phyloP scores from a whole-genome alignment of 2,797 vertebrate species.

The Phylloscopus collybita region DNA sequence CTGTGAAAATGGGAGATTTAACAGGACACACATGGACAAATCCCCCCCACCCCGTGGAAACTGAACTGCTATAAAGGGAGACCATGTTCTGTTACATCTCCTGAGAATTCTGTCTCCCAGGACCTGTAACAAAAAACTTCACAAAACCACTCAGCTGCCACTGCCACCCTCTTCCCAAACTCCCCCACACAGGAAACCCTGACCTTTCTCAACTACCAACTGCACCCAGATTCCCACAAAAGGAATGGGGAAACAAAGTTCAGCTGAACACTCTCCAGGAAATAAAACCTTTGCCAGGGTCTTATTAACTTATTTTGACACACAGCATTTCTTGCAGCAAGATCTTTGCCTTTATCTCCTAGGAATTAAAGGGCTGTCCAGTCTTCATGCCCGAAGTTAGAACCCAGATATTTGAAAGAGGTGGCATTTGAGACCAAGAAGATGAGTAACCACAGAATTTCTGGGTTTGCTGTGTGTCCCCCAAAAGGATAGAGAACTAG shows the following conservation, averaged over 20 bases:
- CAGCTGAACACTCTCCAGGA: background rate
- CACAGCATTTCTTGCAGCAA: background rate
- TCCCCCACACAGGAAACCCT: background rate
- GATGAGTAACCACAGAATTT: background rate
- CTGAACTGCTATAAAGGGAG: background rate
- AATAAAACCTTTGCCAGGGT: background rate
- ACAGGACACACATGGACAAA: background rate
- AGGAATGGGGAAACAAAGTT: background rate
- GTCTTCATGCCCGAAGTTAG: background rate
- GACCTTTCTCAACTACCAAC: background rate
- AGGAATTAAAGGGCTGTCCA: background rate
- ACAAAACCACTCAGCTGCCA: background rate
- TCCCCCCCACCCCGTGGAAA: background rate
- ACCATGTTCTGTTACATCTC: background rate
- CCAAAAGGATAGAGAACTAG: background rate
- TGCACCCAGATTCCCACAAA: background rate
- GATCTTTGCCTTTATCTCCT: background rate
- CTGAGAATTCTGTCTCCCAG: background rate
- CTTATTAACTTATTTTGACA: background rate
- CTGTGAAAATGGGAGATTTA: background rate
- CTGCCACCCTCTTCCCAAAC: background rate
- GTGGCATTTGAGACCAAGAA: background rate
- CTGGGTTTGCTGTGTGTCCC: accelerated
- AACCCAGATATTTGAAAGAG: background rate
- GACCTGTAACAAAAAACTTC: background rate